These are phyloP conservation scores for Lissonota sp. DNA, from an alignment of 2,888 invertebrate species.

Conservation along the genomic window DNA sequence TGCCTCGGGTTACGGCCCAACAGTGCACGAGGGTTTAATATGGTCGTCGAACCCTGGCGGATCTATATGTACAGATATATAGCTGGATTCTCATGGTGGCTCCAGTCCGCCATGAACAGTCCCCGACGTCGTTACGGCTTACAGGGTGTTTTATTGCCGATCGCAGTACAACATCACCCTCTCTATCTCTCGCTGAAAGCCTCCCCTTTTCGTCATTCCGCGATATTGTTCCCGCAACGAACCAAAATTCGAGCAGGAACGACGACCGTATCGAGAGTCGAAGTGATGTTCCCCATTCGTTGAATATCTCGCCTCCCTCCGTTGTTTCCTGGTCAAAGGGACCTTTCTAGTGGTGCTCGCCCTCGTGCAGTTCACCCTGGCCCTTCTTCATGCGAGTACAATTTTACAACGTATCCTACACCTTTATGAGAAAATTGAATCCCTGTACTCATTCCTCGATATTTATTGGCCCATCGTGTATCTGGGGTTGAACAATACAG, in stretches of 20 bases:
- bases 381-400: not conserved
- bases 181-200: conserved; percentile 7
- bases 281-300: conserved; percentile 41
- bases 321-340: not conserved
- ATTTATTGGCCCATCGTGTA: too few relatives aligned
- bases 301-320: not conserved
- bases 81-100: conserved; percentile 32
- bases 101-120: conserved; percentile 55
- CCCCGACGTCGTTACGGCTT: conserved; percentile 72
- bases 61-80: not conserved
- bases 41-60: conserved; percentile 41
- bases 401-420: too few relatives aligned
- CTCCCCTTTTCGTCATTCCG: conserved; percentile 69
- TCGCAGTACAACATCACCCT: conserved; percentile 52
- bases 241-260: conserved; percentile 71
- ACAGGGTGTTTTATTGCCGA: conserved; percentile 75
- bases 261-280: conserved; percentile 51
- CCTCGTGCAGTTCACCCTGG: not conserved
- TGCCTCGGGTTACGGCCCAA: conserved; percentile 3
- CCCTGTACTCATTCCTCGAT: too few relatives aligned
- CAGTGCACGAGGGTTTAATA: conserved; percentile 30
- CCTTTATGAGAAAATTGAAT: too few relatives aligned
- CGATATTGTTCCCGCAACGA: conserved; percentile 74
- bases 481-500: too few relatives aligned
- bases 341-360: not conserved